phyloP scores from a whole-genome alignment of 2,888 invertebrate genomes.

The Argyresthia goedartella region DNA sequence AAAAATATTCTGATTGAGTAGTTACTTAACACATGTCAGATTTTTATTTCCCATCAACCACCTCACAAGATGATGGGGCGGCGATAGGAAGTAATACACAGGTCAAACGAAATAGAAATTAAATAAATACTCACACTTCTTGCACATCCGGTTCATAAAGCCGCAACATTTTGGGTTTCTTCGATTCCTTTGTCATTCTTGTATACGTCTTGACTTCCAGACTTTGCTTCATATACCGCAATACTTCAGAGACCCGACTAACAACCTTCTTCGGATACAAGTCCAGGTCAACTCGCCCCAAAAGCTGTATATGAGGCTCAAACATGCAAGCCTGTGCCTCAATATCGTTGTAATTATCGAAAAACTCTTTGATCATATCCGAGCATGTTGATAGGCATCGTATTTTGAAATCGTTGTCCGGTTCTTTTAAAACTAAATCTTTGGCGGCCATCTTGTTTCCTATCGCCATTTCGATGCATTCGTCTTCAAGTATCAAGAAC shows the following conservation, averaged over 20 bases:
- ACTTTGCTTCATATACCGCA: conserved; percentile 55
- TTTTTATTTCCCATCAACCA: too few species aligned
- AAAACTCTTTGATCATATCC: conserved; percentile 71
- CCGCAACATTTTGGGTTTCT: conserved; percentile 84
- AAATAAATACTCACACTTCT: conserved; percentile 78
- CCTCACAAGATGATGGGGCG: too few species aligned
- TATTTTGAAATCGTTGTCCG: conserved; percentile 76
- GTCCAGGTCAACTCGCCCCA: conserved; percentile 68
- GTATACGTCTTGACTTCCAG: conserved; percentile 69
- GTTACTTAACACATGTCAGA: too few species aligned
- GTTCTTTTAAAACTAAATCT: conserved; percentile 65
- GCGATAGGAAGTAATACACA: neutral
- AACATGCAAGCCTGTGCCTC: conserved; percentile 61
- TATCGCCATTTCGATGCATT: conserved; percentile 45
- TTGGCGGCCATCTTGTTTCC: conserved; percentile 58
- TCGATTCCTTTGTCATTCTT: conserved; percentile 72
- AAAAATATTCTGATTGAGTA: too few species aligned
- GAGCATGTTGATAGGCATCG: conserved; percentile 67
- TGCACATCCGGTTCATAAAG: conserved; percentile 90
- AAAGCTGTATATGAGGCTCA: conserved; percentile 63
- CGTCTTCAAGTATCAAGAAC: conserved; percentile 69
- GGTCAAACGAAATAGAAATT: neutral
- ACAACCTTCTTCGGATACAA: conserved; percentile 73
- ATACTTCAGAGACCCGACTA: conserved; percentile 45
- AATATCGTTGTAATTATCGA: conserved; percentile 55